Evolutionary conservation across 2,888 invertebrate genomes (phyloP), one percentile per base, ranked within the genome.

Genomic region (Dicroscelio sp.): DNA sequence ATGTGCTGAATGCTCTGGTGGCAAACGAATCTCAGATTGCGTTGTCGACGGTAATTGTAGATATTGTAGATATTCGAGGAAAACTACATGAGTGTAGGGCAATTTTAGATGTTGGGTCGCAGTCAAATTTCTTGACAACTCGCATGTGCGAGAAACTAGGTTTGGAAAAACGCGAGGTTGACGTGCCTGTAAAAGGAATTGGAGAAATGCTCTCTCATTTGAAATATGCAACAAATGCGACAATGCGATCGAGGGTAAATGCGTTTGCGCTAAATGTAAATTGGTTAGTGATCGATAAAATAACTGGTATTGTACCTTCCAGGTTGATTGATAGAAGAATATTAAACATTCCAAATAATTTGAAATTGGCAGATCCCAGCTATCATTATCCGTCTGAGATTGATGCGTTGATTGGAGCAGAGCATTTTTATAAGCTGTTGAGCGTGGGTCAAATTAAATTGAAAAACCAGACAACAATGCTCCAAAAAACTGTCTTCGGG

Each of bases 321-420:
- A 12, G 83, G 20, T 25, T 43, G 8, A 43, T 92, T 23, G 73
- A 91, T 69, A 27, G n/a, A 3, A 78, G 25, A 25, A 35, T 25
- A 14, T 30, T 91, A 2, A 35, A 84, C 65, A 91, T 92, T 58
- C 92, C 90, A 1, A 20, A 58, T 14, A 88, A 48, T 17, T 55
- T 93, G 0, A 82, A 88, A 83, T 55, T 92, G 20, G 92, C 92
- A n/a, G 90, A 93, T 82, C 82, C 90, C 12, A 55, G 27, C 5
- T 92, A 88, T 52, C 63, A 79, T 60, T n/a, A 82, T 23, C 89
- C 91, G 3, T 52, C 90, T 2, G 65, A 90, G 67, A 75, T 91
- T 35, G 91, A 91, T 20, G 78, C 71, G 25, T 55, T 92, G 12
- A 87, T 89, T 20, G 87, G 89, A 20, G 86, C 87, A 10, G 90